Conservation (phyloP, 23 tunicate genomes). For the Halocynthia roretzi region DNA sequence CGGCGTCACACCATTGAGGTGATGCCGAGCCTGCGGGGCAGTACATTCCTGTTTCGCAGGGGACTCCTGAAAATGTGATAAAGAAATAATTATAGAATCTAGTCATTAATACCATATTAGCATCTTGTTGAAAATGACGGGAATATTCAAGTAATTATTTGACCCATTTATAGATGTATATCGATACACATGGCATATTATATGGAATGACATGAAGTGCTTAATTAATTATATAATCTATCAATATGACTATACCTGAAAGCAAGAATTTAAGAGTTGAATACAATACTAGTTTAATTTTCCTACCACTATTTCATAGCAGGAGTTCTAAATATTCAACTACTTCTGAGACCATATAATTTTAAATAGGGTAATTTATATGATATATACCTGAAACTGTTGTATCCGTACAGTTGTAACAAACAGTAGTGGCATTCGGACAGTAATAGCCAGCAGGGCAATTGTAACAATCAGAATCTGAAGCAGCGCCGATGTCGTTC, state of each 20-base stretch:
- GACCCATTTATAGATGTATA: too few relatives aligned
- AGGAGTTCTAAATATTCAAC: background rate
- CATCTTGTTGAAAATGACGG: too few relatives aligned
- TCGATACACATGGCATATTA: too few relatives aligned
- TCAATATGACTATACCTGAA: too few relatives aligned
- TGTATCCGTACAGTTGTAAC: slow-evolving; percentile 88
- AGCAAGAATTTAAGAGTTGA: too few relatives aligned
- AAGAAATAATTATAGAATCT: too few relatives aligned
- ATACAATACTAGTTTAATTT: background rate
- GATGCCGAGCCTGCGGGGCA: slow-evolving; percentile 69
- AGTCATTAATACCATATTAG: too few relatives aligned
- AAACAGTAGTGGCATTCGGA: slow-evolving; percentile 75
- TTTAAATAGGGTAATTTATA: too few relatives aligned
- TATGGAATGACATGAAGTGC: too few relatives aligned
- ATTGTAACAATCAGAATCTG: slow-evolving; percentile 33
- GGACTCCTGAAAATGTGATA: slow-evolving; percentile 21
- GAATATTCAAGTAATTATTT: too few relatives aligned
- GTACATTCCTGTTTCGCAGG: slow-evolving; percentile 67
- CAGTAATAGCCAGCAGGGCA: slow-evolving; percentile 96
- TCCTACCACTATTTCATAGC: background rate
- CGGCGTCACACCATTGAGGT: slow-evolving; percentile 61
- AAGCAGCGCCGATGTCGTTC: slow-evolving; percentile 38
- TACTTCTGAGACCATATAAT: background rate
- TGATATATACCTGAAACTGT: slow-evolving; percentile 1
- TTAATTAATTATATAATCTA: too few relatives aligned